phyloP scores from a whole-genome alignment of 2,888 invertebrate species.

The Muschampia plurimacula region DNA sequence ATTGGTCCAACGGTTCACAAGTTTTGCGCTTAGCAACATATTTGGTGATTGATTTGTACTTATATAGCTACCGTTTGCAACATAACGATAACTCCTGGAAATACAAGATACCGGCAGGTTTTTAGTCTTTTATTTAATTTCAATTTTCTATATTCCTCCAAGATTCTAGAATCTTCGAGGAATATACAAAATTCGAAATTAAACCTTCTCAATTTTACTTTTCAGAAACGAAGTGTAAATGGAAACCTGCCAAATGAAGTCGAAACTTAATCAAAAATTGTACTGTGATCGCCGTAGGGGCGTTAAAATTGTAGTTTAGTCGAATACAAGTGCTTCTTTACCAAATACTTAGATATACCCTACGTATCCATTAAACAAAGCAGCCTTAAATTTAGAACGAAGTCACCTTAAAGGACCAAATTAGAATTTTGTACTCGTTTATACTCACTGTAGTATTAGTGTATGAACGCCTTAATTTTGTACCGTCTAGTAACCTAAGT shows the following conservation, averaged over 20 bases:
- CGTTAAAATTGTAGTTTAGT: constrained; percentile 70
- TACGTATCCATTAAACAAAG: constrained; percentile 62
- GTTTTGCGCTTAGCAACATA: no score
- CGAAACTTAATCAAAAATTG: constrained; percentile 46
- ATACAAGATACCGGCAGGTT: constrained; percentile 30
- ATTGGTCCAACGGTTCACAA: no score
- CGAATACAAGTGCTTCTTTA: constrained; percentile 69
- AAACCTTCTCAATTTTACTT: constrained; percentile 28
- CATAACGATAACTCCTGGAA: constrained; percentile 12
- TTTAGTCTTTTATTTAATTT: constrained; percentile 19
- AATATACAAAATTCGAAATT: constrained; percentile 29
- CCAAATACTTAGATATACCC: constrained; percentile 64
- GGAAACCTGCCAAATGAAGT: constrained; percentile 48
- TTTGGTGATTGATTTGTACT: no score
- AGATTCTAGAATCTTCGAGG: constrained; percentile 20
- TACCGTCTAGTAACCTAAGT: constrained; percentile 55
- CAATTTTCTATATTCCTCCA: constrained; percentile 35
- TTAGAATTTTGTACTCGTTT: constrained; percentile 63
- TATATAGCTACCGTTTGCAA: no score
- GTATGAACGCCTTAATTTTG: constrained; percentile 76
- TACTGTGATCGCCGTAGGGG: constrained; percentile 77
- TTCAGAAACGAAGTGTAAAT: constrained; percentile 43
- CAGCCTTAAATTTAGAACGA: constrained; percentile 73
- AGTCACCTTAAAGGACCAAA: constrained; percentile 80
- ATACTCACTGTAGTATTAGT: constrained; percentile 54